Evolutionary conservation across 2,888 invertebrate species (phyloP).

Genomic region (Reticulitermes lucifugus): DNA sequence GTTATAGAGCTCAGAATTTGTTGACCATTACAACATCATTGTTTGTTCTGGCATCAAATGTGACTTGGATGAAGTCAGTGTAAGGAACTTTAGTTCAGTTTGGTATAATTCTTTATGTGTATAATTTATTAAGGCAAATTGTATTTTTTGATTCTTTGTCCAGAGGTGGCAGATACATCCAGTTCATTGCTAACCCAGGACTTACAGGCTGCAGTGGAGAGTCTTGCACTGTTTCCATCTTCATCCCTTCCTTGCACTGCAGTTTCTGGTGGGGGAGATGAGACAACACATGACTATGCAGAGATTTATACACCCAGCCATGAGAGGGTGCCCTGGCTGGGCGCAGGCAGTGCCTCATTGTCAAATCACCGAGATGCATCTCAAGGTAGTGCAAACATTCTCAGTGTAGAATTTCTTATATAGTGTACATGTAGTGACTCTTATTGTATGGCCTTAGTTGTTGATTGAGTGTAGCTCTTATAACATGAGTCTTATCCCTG

Average conservation of each 20-base stretch:
- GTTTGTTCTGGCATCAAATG: no score
- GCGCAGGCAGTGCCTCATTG: constrained; percentile 53
- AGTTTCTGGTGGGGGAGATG: constrained; percentile 53
- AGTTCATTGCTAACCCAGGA: constrained; percentile 63
- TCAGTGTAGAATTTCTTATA: neutral
- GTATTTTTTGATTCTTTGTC: neutral
- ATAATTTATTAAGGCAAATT: no score
- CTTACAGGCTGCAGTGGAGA: constrained; percentile 71
- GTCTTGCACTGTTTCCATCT: constrained; percentile 65
- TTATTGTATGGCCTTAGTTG: no score
- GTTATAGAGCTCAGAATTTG: no score
- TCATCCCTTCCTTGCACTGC: constrained; percentile 29
- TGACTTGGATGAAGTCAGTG: no score
- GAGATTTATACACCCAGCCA: constrained; percentile 94
- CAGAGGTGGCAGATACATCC: constrained; percentile 42
- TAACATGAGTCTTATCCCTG: no score
- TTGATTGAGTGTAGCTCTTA: no score
- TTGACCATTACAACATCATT: no score
- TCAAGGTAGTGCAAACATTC: constrained; percentile 24
- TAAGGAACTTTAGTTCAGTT: no score
- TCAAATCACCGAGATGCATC: constrained; percentile 41
- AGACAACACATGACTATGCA: constrained; percentile 87
- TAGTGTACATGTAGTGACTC: neutral
- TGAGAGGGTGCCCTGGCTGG: constrained; percentile 67
- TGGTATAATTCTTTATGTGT: no score